Evolutionary conservation across 2,888 invertebrate species (phyloP).

Genomic region (Plusia festucae): DNA sequence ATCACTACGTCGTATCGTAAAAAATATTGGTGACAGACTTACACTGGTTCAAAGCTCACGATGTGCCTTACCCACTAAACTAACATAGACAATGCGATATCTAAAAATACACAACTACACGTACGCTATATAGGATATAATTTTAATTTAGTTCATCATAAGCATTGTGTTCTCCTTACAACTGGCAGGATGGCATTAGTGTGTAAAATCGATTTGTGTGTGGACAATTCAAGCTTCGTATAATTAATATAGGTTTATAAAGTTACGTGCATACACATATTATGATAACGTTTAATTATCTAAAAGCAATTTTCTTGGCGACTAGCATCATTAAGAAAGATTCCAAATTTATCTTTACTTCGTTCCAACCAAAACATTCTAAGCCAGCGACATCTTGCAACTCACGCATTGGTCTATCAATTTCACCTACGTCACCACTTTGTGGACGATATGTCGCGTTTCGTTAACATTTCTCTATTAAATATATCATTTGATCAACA

Average conservation of each 20-base stretch:
- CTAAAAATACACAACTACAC: slow-evolving; percentile 88
- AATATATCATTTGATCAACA: slow-evolving; percentile 83
- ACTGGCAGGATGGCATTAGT: slow-evolving; percentile 87
- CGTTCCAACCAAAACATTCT: slow-evolving; percentile 56
- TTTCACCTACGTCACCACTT: slow-evolving; percentile 77
- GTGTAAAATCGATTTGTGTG: slow-evolving; percentile 87
- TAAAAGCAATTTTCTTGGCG: slow-evolving; percentile 85
- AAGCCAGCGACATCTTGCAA: slow-evolving; percentile 46
- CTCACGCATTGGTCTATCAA: slow-evolving; percentile 50
- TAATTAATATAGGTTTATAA: slow-evolving; percentile 80
- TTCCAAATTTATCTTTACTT: slow-evolving; percentile 80
- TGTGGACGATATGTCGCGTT: slow-evolving; percentile 86
- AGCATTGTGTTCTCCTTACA: slow-evolving; percentile 85
- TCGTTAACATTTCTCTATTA: slow-evolving; percentile 86
- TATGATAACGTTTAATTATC: slow-evolving; percentile 83
- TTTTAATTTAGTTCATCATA: slow-evolving; percentile 85
- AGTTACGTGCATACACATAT: slow-evolving; percentile 85
- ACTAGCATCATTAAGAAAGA: slow-evolving; percentile 88
- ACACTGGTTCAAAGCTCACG: slow-evolving; percentile 86
- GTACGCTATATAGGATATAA: slow-evolving; percentile 86
- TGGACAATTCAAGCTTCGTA: slow-evolving; percentile 88
- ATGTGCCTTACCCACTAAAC: slow-evolving; percentile 85
- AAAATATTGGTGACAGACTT: slow-evolving; percentile 85
- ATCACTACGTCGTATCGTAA: slow-evolving; percentile 77
- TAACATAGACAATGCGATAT: slow-evolving; percentile 88